A percentile compares a stretch with the other conserved stretches of the same genome.
Evolutionary conservation across 2,888 invertebrate species (phyloP).

Genomic region (Rutpela maculata): DNA sequence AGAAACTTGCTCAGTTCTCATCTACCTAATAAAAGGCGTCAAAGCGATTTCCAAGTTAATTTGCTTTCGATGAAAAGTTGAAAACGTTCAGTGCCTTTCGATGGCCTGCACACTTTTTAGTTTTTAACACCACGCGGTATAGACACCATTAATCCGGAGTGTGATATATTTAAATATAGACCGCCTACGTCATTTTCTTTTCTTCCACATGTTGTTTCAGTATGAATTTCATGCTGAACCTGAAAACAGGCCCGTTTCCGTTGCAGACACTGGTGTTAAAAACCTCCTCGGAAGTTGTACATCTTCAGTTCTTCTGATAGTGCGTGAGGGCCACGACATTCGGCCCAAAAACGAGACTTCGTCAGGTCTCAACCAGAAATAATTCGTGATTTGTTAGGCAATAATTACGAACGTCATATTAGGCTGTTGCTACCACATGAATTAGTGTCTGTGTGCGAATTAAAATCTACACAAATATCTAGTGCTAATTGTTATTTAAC

Average conservation of each 20-base stretch:
- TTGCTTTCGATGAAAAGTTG: too few relatives aligned
- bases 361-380: not conserved
- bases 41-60: too few relatives aligned
- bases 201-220: constrained; percentile 44
- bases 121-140: not conserved
- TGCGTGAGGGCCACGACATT: not conserved
- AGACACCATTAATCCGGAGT: constrained; percentile 31
- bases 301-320: not conserved
- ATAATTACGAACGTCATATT: not conserved
- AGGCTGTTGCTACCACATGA: not conserved
- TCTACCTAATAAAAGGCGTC: too few relatives aligned
- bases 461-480: not conserved
- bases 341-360: not conserved
- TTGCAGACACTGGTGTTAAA: not conserved
- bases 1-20: too few relatives aligned
- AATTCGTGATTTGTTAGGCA: not conserved
- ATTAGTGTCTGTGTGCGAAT: not conserved
- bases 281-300: not conserved
- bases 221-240: constrained; percentile 31
- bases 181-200: constrained; percentile 38
- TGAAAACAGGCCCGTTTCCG: constrained; percentile 21
- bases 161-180: constrained; percentile 46
- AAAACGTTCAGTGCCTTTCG: too few relatives aligned
- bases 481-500: constrained; percentile 19
- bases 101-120: not conserved